phyloP scores from a whole-genome alignment of 2,888 invertebrate genomes.

The Chironomus riparius region DNA sequence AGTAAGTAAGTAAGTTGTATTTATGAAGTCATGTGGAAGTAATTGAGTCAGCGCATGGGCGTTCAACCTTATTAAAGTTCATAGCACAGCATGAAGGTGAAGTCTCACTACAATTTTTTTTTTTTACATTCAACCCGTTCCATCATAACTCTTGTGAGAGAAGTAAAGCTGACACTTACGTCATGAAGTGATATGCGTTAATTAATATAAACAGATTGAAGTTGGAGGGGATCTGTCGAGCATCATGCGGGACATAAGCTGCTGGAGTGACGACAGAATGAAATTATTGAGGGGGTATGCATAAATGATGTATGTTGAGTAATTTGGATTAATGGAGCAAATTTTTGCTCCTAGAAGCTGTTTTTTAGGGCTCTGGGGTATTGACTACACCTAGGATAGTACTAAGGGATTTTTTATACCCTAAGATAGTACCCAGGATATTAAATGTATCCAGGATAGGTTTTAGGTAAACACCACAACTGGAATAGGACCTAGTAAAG shows the following conservation, averaged over 20 bases:
- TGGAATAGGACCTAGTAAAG: too few relatives aligned
- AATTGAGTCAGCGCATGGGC: slow-evolving; percentile 2
- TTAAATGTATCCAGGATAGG: too few relatives aligned
- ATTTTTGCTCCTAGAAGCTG: too few relatives aligned
- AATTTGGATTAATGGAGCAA: too few relatives aligned
- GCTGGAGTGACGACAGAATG: not conserved
- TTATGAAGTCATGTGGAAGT: not conserved
- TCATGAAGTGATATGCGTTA: not conserved
- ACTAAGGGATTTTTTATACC: too few relatives aligned
- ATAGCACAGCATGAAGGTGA: slow-evolving; percentile 2
- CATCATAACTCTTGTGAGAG: not conserved
- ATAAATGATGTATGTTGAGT: too few relatives aligned
- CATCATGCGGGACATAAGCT: not conserved
- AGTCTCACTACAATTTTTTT: not conserved
- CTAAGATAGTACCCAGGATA: too few relatives aligned
- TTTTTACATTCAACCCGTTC: not conserved
- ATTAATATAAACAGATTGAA: not conserved
- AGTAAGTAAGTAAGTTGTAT: not conserved
- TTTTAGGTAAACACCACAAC: too few relatives aligned
- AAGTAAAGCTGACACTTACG: not conserved
- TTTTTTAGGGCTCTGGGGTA: too few relatives aligned
- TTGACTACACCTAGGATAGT: too few relatives aligned
- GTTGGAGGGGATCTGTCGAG: too few relatives aligned
- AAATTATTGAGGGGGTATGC: too few relatives aligned
- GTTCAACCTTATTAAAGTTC: slow-evolving; percentile 24